Evolutionary conservation across 2,113 vertebrate species (phyloP).

Genomic region (Phylloscopus whistleri): DNA sequence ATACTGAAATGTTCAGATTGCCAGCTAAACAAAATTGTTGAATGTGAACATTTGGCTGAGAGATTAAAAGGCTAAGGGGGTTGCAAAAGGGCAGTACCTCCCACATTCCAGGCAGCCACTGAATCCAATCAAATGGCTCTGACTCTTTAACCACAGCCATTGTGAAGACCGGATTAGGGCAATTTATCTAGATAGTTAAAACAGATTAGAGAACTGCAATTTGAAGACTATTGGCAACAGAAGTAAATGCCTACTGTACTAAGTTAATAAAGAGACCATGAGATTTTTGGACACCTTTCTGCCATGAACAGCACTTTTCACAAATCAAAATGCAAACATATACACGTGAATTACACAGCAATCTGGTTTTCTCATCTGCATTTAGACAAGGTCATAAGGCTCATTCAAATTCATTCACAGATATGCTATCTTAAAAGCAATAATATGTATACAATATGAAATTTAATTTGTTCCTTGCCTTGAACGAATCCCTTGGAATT

Average conservation of each 20-base stretch:
- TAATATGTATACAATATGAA: neutral
- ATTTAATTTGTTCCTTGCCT: neutral
- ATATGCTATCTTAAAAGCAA: neutral
- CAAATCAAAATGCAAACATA: slow-evolving; percentile 26
- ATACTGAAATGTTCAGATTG: slow-evolving; percentile 84
- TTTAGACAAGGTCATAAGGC: slow-evolving; percentile 43
- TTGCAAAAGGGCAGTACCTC: slow-evolving; percentile 83
- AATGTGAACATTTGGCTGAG: slow-evolving; percentile 88
- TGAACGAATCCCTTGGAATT: neutral
- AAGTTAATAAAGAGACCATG: slow-evolving; percentile 71
- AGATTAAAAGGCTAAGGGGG: slow-evolving; percentile 87
- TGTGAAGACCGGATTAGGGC: slow-evolving; percentile 82
- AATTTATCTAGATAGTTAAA: slow-evolving; percentile 87
- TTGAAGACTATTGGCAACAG: slow-evolving; percentile 80
- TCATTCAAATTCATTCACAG: slow-evolving; percentile 6
- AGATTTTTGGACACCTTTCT: slow-evolving; percentile 56
- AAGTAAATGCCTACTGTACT: slow-evolving; percentile 80
- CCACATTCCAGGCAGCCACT: slow-evolving; percentile 84
- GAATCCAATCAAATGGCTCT: slow-evolving; percentile 85
- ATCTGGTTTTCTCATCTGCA: slow-evolving; percentile 2
- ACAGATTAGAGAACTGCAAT: slow-evolving; percentile 84
- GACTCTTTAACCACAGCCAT: slow-evolving; percentile 84
- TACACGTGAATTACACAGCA: neutral
- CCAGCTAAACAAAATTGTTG: slow-evolving; percentile 89
- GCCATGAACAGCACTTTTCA: slow-evolving; percentile 1